Conservation (phyloP, 1,140 invertebrate genomes). For the Drosophila lacertosa region DNA sequence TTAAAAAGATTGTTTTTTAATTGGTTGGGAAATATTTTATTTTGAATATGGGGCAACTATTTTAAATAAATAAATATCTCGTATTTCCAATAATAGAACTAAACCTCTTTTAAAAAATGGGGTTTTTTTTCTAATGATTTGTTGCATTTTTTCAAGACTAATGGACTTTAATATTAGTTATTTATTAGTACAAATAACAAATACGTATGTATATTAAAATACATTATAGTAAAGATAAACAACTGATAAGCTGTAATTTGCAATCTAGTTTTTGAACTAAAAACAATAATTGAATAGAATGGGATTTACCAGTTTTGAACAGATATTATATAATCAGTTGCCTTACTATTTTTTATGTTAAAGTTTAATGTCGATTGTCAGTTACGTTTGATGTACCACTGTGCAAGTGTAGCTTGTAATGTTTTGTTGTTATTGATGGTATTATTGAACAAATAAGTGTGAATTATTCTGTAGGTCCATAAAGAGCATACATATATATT, state of each 20-base stretch:
- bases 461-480: constrained; percentile 23
- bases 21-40: no score
- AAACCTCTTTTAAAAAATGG: background rate
- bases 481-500: constrained; percentile 50
- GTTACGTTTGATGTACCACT: background rate
- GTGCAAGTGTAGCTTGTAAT: background rate
- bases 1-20: no score
- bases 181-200: no score
- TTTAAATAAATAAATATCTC: no score
- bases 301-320: background rate
- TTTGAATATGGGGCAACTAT: no score
- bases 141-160: background rate
- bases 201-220: background rate
- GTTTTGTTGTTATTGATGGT: background rate
- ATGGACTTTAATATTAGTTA: background rate
- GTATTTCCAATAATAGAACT: background rate
- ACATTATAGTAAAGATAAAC: background rate
- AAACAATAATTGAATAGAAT: background rate
- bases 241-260: background rate
- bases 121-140: background rate
- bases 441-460: constrained; percentile 22
- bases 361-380: no score
- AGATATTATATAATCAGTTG: no score
- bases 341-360: no score
- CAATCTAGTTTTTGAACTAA: background rate